Percentiles rank a stretch among this genome's conserved stretches.
Evolutionary conservation across 1,140 invertebrate species (phyloP).

Genomic region (Lethrus apterus): DNA sequence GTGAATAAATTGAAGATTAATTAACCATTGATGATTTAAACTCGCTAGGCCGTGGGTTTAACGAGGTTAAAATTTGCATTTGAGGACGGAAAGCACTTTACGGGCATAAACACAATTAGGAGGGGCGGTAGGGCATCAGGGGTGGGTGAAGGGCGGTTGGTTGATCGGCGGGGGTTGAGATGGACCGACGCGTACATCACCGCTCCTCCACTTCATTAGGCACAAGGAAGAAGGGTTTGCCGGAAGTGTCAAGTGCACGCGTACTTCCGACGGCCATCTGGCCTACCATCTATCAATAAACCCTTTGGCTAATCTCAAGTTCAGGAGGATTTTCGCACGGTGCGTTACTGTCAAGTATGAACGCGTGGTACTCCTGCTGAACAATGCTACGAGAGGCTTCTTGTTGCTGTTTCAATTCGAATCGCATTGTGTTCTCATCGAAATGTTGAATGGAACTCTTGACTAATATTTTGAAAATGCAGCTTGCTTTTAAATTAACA

Average conservation of each 20-base stretch:
- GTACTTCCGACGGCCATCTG: constrained; percentile 30
- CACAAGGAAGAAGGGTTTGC: constrained; percentile 29
- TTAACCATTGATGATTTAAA: constrained; percentile 48
- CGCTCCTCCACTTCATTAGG: constrained; percentile 23
- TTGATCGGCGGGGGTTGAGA: constrained; percentile 31
- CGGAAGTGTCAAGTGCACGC: constrained; percentile 39
- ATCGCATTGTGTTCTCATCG: too few relatives aligned
- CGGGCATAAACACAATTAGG: constrained; percentile 13
- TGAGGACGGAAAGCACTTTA: constrained; percentile 46
- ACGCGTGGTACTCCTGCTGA: too few relatives aligned
- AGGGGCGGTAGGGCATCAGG: constrained; percentile 1
- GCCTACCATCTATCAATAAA: constrained; percentile 32
- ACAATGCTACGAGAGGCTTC: too few relatives aligned
- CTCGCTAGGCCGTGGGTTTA: constrained; percentile 41
- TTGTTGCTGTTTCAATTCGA: too few relatives aligned
- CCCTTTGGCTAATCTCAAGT: too few relatives aligned
- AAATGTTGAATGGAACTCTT: too few relatives aligned
- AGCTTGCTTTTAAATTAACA: too few relatives aligned
- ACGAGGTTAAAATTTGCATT: constrained; percentile 46
- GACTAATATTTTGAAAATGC: too few relatives aligned
- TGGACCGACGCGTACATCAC: constrained; percentile 18
- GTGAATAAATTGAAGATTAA: constrained; percentile 48
- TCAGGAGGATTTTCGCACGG: too few relatives aligned
- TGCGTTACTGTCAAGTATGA: too few relatives aligned
- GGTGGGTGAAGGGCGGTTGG: constrained; percentile 18